Base-by-base conservation (phyloP, 2,113 vertebrate genomes). In the Ochotona princeps region DNA sequence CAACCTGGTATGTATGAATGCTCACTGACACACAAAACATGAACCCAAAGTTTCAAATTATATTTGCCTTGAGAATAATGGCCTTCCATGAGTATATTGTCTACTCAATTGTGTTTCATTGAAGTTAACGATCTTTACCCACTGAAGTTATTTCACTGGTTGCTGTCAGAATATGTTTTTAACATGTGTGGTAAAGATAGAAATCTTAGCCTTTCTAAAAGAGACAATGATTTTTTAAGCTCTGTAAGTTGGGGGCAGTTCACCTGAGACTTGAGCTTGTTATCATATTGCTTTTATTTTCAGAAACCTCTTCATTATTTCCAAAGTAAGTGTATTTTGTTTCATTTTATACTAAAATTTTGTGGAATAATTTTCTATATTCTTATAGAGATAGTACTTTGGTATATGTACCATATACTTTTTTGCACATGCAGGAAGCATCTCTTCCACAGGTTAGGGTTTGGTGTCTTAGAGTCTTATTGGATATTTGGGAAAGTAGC, bases 101-200 rank as follows among this genome's bases (percentile, higher is more conserved):
- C 47, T 79, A 15, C 57, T n/a, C 30, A 30, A 73, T 75, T 92
- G 5, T 69, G 5, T 79, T 91, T 2, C 84, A 4, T 74, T 82
- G 65, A 76, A 91, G 78, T 28, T 47, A 38, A 75, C 87, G 12
- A 18, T 72, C 69, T 95, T 67, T 80, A 44, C 23, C 32, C 30
- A 63, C 11, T 80, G 78, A 76, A 30, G 78, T 92, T 54, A 91
- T 82, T 87, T 95, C 8, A 92, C 28, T 92, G 35, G 20, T 28
- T 26, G 85, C 23, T 75, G 78, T 47, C 87, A 75, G 85, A 57
- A 82, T 51, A 8, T 26, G 12, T 51, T 83, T 89, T 94, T 49
- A 79, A 47, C n/a, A 54, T 17, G 57, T 86, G 12, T 38, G 7
- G 57, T 92, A 80, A 95, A 91, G 74, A 87, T 51, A 73, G 6